Evolutionary conservation across 2,888 invertebrate genomes (phyloP).

Genomic region (Tetranychus piercei): DNA sequence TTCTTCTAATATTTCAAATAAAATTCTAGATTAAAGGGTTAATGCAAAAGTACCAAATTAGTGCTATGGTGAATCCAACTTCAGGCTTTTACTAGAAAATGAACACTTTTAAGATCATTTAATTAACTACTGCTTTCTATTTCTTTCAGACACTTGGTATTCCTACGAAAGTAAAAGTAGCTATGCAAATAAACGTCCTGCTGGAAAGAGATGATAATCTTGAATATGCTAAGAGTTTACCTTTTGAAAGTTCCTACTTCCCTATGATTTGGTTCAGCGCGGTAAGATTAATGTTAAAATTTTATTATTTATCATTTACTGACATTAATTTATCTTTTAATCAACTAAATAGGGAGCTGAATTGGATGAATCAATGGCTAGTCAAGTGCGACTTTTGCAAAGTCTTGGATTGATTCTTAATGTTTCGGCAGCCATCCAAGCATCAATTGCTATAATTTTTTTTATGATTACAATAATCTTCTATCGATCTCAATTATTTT

Average conservation of each 20-base stretch:
- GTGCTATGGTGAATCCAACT: neutral
- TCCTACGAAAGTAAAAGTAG: neutral
- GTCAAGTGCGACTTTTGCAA: conserved; percentile 4
- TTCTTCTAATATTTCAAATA: too few species aligned
- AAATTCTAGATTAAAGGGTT: too few species aligned
- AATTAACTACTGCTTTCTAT: neutral
- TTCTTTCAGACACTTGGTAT: conserved; percentile 10
- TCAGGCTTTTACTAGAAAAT: neutral
- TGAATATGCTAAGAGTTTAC: neutral
- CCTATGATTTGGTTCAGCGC: conserved; percentile 16
- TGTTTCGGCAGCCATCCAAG: neutral
- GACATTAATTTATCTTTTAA: neutral
- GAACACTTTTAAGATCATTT: neutral
- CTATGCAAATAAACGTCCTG: conserved; percentile 16
- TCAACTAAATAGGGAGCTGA: neutral
- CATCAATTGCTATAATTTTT: neutral
- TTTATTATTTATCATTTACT: neutral
- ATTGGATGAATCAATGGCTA: conserved; percentile 5
- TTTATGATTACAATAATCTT: neutral
- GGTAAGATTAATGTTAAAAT: neutral
- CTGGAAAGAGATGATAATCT: conserved; percentile 12
- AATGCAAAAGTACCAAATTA: too few species aligned
- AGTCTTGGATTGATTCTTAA: neutral
- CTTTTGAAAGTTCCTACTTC: neutral
- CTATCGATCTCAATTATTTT: neutral